A percentile compares a stretch with the other conserved stretches of the same genome.
Evolutionary conservation across 2,888 invertebrate genomes (phyloP).

Genomic region (Chaitophorus viminalis): DNA sequence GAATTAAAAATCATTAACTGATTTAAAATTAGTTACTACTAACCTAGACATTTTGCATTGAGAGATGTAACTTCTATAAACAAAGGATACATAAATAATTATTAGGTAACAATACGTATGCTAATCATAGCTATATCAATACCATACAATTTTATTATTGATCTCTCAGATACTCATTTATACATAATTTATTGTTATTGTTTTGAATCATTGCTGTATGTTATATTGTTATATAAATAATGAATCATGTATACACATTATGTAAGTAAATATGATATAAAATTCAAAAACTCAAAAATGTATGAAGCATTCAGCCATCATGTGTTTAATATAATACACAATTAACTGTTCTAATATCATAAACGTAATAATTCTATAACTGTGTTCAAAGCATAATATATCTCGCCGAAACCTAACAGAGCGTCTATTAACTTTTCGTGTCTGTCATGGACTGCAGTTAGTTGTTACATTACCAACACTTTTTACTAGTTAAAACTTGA

Average conservation of each 20-base stretch:
- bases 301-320: not conserved
- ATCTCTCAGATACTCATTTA: too few relatives aligned
- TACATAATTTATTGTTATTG: too few relatives aligned
- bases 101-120: too few relatives aligned
- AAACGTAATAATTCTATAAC: not conserved
- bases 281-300: not conserved
- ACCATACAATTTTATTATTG: too few relatives aligned
- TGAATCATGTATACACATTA: not conserved
- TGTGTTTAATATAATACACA: not conserved
- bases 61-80: too few relatives aligned
- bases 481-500: slow-evolving; percentile 5
- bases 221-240: not conserved
- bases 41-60: too few relatives aligned
- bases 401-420: not conserved
- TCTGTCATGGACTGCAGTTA: not conserved
- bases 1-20: too few relatives aligned
- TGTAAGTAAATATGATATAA: not conserved
- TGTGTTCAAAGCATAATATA: not conserved
- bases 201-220: not conserved
- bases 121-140: too few relatives aligned
- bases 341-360: not conserved
- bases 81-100: too few relatives aligned
- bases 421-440: not conserved
- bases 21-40: too few relatives aligned
- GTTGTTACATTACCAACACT: not conserved